Evolutionary conservation across 2,888 invertebrate genomes (phyloP).

Genomic region (Netelia fuscicornis): DNA sequence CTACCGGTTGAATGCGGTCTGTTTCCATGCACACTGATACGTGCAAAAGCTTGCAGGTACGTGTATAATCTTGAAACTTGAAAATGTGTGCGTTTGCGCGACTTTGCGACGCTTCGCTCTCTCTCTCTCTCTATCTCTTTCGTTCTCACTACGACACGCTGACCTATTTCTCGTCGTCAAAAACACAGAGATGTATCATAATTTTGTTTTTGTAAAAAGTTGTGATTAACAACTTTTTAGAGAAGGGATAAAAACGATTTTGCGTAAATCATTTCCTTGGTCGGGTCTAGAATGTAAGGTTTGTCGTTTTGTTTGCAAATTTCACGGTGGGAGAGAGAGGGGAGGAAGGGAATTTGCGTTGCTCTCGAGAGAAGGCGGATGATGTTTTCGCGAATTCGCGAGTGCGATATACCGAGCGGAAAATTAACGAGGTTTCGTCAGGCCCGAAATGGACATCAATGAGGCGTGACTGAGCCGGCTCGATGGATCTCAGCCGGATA

Average conservation of each 20-base stretch:
- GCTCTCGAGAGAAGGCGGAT: not conserved
- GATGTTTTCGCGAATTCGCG: slow-evolving; percentile 22
- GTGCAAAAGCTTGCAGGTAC: not conserved
- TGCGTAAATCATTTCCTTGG: slow-evolving; percentile 5
- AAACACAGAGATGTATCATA: not conserved
- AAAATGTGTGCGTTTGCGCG: not conserved
- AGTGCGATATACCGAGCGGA: not conserved
- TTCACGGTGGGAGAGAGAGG: too few relatives aligned
- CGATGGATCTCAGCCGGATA: too few relatives aligned
- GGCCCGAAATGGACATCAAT: too few relatives aligned
- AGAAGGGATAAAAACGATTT: not conserved
- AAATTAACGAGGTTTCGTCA: too few relatives aligned
- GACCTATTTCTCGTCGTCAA: slow-evolving; percentile 28
- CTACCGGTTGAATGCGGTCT: slow-evolving; percentile 56
- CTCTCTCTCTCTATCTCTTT: too few relatives aligned
- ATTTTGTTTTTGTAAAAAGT: not conserved
- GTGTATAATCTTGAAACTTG: not conserved
- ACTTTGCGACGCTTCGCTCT: not conserved
- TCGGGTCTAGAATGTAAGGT: not conserved
- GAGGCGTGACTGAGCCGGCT: too few relatives aligned
- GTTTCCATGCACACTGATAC: slow-evolving; percentile 25
- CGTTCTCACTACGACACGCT: slow-evolving; percentile 9
- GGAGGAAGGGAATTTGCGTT: not conserved
- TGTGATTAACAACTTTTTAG: not conserved
- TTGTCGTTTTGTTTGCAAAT: too few relatives aligned